phyloP scores from a whole-genome alignment of 2,113 vertebrate genomes.

The Calidris pygmaea region DNA sequence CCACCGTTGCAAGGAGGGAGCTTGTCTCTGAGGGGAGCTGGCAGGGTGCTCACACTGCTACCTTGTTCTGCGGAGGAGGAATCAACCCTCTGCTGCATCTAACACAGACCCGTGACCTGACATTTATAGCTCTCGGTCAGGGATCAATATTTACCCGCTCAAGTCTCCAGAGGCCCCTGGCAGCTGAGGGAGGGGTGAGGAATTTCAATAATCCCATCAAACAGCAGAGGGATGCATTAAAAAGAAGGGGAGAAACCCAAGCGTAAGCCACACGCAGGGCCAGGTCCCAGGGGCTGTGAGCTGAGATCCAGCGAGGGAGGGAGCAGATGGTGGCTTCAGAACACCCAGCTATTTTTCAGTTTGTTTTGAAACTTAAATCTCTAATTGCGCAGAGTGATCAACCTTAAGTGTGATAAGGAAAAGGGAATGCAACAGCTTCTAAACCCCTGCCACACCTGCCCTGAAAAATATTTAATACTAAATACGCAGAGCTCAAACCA shows the following conservation, averaged over 20 bases:
- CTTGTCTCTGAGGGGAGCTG: rapidly evolving
- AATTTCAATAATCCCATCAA: conserved; percentile 6
- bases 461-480: not conserved
- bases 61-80: not conserved
- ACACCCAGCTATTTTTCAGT: not conserved
- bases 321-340: not conserved
- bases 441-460: not conserved
- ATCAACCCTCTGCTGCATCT: not conserved
- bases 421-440: not conserved
- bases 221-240: not conserved
- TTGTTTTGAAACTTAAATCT: not conserved
- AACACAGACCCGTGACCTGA: not conserved
- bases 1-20: not conserved
- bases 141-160: not conserved
- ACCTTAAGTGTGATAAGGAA: not conserved
- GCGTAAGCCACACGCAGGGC: rapidly evolving
- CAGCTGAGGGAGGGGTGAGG: conserved; percentile 44
- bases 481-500: not conserved
- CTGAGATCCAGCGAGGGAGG: not conserved
- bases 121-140: not conserved
- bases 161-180: not conserved
- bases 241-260: not conserved
- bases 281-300: rapidly evolving
- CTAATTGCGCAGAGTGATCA: not conserved
- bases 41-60: not conserved